Percentiles rank a stretch among this genome's conserved stretches.
These are phyloP conservation scores for Andrena flavipes DNA, from an alignment of 2,888 invertebrate species.

Conservation along the genomic window DNA sequence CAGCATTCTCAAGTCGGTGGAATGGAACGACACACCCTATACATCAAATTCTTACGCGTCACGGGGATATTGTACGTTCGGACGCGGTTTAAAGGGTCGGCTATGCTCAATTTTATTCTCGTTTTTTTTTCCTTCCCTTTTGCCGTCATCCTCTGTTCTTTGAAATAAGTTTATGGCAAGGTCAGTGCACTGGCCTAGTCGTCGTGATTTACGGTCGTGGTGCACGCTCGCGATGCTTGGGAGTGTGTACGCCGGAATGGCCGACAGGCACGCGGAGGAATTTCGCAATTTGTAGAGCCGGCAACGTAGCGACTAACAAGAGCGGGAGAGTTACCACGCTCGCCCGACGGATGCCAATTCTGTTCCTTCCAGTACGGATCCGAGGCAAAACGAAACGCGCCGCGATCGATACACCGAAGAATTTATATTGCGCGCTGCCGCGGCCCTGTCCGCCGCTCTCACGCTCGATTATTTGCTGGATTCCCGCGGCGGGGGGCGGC, in stretches of 20 bases:
- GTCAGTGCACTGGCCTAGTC: conserved; percentile 69
- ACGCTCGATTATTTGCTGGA: conserved; percentile 7
- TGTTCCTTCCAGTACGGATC: conserved; percentile 48
- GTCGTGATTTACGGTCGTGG: conserved; percentile 52
- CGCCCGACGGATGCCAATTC: conserved; percentile 67
- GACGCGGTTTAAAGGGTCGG: no score
- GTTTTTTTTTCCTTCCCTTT: background rate
- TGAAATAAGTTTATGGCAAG: conserved; percentile 40
- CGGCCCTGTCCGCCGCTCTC: background rate
- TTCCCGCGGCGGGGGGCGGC: no score
- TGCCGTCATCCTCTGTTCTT: conserved; percentile 5
- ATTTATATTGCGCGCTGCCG: conserved; percentile 43
- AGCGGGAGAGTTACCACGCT: conserved; percentile 60
- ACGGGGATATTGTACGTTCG: no score
- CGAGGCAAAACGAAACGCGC: conserved; percentile 30
- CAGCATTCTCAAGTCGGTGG: no score
- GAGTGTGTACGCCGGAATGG: conserved; percentile 57
- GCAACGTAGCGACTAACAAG: conserved; percentile 68
- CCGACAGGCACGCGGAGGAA: conserved; percentile 75
- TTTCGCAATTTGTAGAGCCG: conserved; percentile 77
- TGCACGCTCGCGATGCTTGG: conserved; percentile 52
- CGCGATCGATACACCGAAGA: conserved; percentile 52
- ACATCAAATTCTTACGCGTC: no score
- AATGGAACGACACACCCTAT: no score
- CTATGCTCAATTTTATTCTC: background rate